Base-by-base conservation (phyloP, 2,113 vertebrate species). In the Ploceus nigricollis region DNA sequence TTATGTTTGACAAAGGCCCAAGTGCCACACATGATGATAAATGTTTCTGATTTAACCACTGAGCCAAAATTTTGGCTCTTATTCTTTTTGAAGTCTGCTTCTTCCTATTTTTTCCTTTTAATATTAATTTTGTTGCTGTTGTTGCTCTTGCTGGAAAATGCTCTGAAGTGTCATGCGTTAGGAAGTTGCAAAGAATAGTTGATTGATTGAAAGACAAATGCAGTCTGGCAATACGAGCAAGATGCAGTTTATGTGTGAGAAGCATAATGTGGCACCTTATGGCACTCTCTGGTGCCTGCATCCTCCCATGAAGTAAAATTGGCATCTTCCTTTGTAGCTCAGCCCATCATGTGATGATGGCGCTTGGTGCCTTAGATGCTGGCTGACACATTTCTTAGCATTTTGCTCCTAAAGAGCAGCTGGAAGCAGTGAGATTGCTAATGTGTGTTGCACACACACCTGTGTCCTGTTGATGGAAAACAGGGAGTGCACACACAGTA, bases 161-260 rank as follows among this genome's bases (percentile, higher is more conserved):
- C 50, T 58, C 39, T 54, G n/a, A 66, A 80, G 12, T 57, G 81
- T 63, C 53, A 22, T 39, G 31, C 20, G 13, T 53, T 93, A 82
- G 35, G 35, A 72, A 61, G 30, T 81, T 87, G 23, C 7, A 27
- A 60, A 57, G 84, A 92, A 33, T 9, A 25, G 25, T 23, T 56
- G 39, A 70, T 27, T 87, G 64, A 78, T 39, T 89, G 82, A 72
- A 89, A 85, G 53, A 33, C 20, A 89, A 89, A 90, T 64, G 45
- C 23, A 17, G 22, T 77, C n/a, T 57, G 57, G 19, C 65, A 80
- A 30, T 24, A 82, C 28, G 13, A 51, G 37, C 40, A 51, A 44
- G 71, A 73, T 28, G 51, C 23, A 22, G 17, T 70, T 75, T 57
- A 27, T 39, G 9, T 58, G 25, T 75, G 83, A 87, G 66, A n/a